Evolutionary conservation across 23 tunicate species (phyloP).

Genomic region (Styela plicata): DNA sequence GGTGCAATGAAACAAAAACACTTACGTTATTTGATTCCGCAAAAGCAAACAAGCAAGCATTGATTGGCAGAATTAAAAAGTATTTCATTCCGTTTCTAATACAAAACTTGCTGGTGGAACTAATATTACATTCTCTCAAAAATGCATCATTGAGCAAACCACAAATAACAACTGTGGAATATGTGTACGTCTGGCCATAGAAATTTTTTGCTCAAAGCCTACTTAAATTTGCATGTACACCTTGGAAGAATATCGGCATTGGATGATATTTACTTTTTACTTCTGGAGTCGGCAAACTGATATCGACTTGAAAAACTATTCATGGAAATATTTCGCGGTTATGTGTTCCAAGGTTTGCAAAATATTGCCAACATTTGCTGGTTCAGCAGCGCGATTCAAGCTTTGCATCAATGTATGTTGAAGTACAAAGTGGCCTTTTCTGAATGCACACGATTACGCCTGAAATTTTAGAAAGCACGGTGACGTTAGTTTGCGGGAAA

Average conservation of each 20-base stretch:
- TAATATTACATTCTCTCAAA: background rate
- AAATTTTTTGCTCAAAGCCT: background rate
- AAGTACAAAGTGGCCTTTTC: background rate
- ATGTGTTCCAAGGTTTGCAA: background rate
- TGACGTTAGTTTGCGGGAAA: background rate
- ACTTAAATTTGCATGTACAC: background rate
- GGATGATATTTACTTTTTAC: background rate
- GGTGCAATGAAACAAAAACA: background rate
- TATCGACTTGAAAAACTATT: background rate
- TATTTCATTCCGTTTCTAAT: background rate
- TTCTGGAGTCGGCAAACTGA: background rate
- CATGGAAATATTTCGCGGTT: background rate
- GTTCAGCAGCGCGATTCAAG: background rate
- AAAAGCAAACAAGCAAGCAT: background rate
- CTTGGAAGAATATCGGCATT: background rate
- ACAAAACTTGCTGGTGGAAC: background rate
- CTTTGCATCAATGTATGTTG: background rate
- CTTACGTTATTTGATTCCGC: background rate
- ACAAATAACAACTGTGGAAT: background rate
- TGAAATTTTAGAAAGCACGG: background rate
- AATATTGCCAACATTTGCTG: background rate
- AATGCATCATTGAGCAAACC: background rate
- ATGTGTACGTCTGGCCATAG: background rate
- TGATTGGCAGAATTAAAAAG: background rate
- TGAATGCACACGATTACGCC: background rate